Evolutionary conservation across 2,797 vertebrate species (phyloP).

Genomic region (Jordanella pulchra): DNA sequence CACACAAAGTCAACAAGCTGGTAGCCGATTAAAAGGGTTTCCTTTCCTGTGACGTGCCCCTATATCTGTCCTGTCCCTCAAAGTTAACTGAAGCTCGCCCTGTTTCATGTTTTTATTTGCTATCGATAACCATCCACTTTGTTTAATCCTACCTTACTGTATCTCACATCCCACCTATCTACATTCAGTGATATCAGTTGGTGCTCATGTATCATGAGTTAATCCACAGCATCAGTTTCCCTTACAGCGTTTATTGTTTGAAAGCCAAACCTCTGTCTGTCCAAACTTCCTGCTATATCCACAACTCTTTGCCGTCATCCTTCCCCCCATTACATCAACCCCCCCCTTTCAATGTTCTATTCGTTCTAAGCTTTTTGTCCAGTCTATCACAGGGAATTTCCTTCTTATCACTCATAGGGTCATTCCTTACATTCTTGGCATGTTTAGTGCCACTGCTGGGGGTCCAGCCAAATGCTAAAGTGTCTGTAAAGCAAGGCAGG

Average conservation of each 20-base stretch:
- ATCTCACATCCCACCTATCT: constrained; percentile 19
- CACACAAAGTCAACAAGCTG: constrained; percentile 32
- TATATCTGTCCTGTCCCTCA: constrained; percentile 17
- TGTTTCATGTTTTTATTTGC: constrained; percentile 33
- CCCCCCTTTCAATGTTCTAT: constrained; percentile 52
- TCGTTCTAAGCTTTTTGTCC: constrained; percentile 58
- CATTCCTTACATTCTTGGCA: constrained; percentile 80
- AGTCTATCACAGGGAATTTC: constrained; percentile 61
- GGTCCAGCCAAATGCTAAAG: constrained; percentile 66
- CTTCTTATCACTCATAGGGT: constrained; percentile 72
- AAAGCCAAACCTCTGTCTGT: constrained; percentile 44
- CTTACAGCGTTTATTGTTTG: constrained; percentile 55
- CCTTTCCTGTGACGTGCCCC: constrained; percentile 46
- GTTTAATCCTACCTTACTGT: constrained; percentile 18
- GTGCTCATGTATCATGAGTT: constrained; percentile 41
- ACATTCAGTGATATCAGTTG: neutral
- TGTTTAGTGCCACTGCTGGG: constrained; percentile 65
- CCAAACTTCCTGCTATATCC: constrained; percentile 47
- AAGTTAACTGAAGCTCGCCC: neutral
- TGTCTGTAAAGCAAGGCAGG: constrained; percentile 73
- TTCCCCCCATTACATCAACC: constrained; percentile 49
- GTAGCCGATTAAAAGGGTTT: constrained; percentile 43
- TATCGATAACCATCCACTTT: constrained; percentile 44
- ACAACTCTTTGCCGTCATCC: constrained; percentile 60
- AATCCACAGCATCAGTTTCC: constrained; percentile 31